A percentile compares a stretch with the other conserved stretches of the same genome.
phyloP scores from a whole-genome alignment of 1,140 invertebrate species.

The Pemphigus obesinymphae region DNA sequence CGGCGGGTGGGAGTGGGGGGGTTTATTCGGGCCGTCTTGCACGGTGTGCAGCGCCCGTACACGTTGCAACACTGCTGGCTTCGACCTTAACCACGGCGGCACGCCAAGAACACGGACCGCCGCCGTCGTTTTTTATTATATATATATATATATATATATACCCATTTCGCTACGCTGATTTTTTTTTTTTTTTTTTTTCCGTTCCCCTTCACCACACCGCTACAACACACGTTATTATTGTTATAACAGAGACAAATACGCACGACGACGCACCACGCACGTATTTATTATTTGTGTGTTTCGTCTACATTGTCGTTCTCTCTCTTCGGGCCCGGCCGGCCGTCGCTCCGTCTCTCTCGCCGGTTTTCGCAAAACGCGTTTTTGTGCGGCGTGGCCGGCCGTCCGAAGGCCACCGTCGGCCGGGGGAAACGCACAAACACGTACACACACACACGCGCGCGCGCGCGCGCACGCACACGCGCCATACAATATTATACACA shows the following conservation, averaged over 20 bases:
- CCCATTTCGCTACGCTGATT: background rate
- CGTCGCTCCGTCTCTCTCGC: too few species aligned
- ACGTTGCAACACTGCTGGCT: slow-evolving; percentile 39
- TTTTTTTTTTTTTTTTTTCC: background rate
- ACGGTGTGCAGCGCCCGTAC: slow-evolving; percentile 35
- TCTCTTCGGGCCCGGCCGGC: too few species aligned
- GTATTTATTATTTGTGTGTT: slow-evolving; percentile 5
- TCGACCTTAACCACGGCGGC: too few species aligned
- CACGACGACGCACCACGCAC: background rate
- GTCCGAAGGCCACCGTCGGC: background rate
- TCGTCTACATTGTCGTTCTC: too few species aligned
- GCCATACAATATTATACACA: too few species aligned
- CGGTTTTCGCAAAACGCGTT: too few species aligned
- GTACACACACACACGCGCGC: too few species aligned
- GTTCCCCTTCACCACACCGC: background rate
- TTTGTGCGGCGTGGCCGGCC: background rate
- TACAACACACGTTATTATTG: too few species aligned
- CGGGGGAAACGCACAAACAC: too few species aligned
- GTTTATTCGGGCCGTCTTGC: too few species aligned
- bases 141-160: background rate
- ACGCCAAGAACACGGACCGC: too few species aligned
- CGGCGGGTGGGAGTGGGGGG: background rate
- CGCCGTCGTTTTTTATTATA: background rate
- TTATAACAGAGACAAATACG: too few species aligned
- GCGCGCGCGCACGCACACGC: background rate